These are phyloP conservation scores for Perognathus longimembris DNA, from an alignment of 2,113 vertebrate species.

Conservation along the genomic window DNA sequence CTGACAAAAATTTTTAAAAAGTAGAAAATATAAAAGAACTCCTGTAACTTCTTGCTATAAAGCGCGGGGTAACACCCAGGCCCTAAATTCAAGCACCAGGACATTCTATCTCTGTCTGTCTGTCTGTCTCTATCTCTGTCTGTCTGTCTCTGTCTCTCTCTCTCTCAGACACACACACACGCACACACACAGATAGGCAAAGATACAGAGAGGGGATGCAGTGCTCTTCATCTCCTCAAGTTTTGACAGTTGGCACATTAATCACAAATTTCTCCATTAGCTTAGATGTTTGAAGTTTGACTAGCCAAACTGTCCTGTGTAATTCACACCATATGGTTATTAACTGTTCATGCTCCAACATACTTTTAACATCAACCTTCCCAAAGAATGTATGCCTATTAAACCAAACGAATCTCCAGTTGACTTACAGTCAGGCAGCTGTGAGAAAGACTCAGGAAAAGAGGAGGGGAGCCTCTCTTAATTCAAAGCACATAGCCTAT, in stretches of 20 bases:
- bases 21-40: too few species aligned
- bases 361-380: conserved; percentile 16
- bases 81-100: too few species aligned
- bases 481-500: conserved; percentile 54
- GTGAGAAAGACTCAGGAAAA: neutral
- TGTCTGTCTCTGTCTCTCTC: too few species aligned
- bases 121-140: too few species aligned
- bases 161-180: too few species aligned
- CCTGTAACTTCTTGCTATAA: too few species aligned
- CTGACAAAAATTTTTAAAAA: too few species aligned
- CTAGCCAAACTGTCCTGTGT: conserved; percentile 5
- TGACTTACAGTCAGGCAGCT: conserved; percentile 51
- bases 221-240: neutral
- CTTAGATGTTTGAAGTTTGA: conserved; percentile 13
- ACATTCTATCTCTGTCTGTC: too few species aligned
- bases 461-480: conserved; percentile 2
- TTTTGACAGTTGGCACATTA: conserved; percentile 41
- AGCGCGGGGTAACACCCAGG: too few species aligned
- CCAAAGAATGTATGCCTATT: neutral
- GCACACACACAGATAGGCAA: too few species aligned
- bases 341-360: conserved; percentile 9
- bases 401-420: conserved; percentile 48
- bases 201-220: too few species aligned
- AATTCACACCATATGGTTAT: conserved; percentile 50
- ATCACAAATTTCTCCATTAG: conserved; percentile 48